Evolutionary conservation across 92 coral and sea anemone genomes (phyloP), one percentile per base, ranked within the genome.

Genomic region (Isaurus tuberculatus): DNA sequence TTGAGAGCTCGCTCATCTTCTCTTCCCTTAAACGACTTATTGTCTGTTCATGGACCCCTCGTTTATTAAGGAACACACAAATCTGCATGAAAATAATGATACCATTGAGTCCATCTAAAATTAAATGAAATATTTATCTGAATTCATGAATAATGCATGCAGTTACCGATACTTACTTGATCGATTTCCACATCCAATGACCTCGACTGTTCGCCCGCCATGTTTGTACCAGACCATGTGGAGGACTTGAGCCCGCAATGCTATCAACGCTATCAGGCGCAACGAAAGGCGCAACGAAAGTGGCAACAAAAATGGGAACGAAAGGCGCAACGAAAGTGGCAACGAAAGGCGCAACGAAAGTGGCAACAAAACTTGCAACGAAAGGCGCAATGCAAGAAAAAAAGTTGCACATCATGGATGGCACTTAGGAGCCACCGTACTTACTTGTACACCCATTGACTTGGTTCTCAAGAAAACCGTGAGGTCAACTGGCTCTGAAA

Each of bases 381-480:
- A 40, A 40, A 40, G 46, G 4, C 4, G 46, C 5, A 40, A 40
- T 4, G 46, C n/a, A n/a, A n/a, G n/a, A n/a, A n/a, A n/a, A n/a
- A n/a, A n/a, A n/a, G n/a, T n/a, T n/a, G n/a, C n/a, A n/a, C n/a
- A n/a, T n/a, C n/a, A n/a, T n/a, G n/a, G n/a, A n/a, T n/a, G n/a
- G n/a, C n/a, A n/a, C n/a, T n/a, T n/a, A n/a, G n/a, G n/a, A n/a
- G n/a, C n/a, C n/a, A n/a, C n/a, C n/a, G n/a, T n/a, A 40, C 46
- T 40, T 6, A 40, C 9, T 40, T 40, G 78, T 81, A 86, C 90
- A 6, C 90, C 90, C 90, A 81, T 89, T 26, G 87, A 29, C 53
- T 87, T 86, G 6, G 88, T 86, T 7, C 73, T 70, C 90, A 90
- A 90, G 64, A 86, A 90, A 29, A 74, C 88, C 7, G 78, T 11